Evolutionary conservation across 1,140 invertebrate species (phyloP).

Genomic region (Lepidurus apus): DNA sequence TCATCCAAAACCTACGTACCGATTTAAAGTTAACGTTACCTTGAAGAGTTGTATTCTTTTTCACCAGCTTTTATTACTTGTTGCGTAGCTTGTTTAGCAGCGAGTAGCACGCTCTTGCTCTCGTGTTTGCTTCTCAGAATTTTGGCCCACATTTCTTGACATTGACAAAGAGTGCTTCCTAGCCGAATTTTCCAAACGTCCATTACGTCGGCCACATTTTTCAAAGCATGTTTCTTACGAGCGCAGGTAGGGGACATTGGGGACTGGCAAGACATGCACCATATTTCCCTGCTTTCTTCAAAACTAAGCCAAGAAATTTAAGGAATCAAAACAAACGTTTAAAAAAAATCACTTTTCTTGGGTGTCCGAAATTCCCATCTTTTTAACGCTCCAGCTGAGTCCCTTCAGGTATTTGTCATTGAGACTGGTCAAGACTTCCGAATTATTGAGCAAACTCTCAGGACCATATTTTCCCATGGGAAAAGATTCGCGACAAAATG

Average conservation of each 20-base stretch:
- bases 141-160: not conserved
- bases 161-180: not conserved
- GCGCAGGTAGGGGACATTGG: not conserved
- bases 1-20: not conserved
- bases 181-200: not conserved
- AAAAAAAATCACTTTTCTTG: not conserved
- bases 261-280: not conserved
- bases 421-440: not conserved
- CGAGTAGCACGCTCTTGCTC: not conserved
- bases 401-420: not conserved
- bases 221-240: not conserved
- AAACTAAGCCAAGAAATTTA: not conserved
- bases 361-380: not conserved
- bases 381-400: not conserved
- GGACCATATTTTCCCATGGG: not conserved
- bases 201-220: not conserved
- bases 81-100: not conserved
- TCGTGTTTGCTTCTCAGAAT: not conserved
- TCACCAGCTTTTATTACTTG: not conserved
- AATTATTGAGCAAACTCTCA: conserved; percentile 2
- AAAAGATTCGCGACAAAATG: not conserved
- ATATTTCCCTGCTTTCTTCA: not conserved
- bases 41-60: not conserved
- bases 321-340: not conserved
- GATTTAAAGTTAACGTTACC: not conserved